phyloP scores from a whole-genome alignment of 1,140 invertebrate genomes.

The Lamellibrachia luymesi region DNA sequence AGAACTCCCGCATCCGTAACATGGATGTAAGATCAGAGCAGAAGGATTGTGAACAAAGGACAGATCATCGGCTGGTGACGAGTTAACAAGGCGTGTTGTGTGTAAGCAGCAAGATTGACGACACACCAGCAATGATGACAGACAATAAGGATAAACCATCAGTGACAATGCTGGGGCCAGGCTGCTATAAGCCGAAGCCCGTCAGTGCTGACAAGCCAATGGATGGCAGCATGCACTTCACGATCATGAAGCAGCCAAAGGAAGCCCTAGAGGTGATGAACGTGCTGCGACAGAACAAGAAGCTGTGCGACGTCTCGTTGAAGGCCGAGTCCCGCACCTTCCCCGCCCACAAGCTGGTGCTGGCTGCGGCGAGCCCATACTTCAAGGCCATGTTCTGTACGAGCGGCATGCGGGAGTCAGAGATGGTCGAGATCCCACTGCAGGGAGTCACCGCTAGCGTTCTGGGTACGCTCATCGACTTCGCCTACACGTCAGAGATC shows the following conservation, averaged over 20 bases:
- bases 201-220: conserved; percentile 45
- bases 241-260: conserved; percentile 78
- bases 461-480: conserved; percentile 79
- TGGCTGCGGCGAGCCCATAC: conserved; percentile 53
- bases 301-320: conserved; percentile 69
- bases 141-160: background rate
- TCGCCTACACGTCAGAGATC: conserved; percentile 88
- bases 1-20: background rate
- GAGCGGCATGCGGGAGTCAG: conserved; percentile 84
- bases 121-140: background rate
- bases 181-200: conserved; percentile 48
- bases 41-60: background rate
- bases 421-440: conserved; percentile 79
- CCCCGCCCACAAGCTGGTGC: conserved; percentile 51
- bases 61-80: background rate
- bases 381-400: conserved; percentile 93
- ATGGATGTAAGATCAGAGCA: background rate
- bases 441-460: conserved; percentile 85
- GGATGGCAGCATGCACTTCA: conserved; percentile 80
- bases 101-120: background rate
- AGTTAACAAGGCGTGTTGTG: background rate
- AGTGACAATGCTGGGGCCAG: background rate
- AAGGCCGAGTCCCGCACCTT: conserved; percentile 46
- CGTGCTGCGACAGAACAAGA: conserved; percentile 81
- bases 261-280: conserved; percentile 85